Base-by-base conservation (phyloP, 2,113 vertebrate genomes). In the Channa argus region DNA sequence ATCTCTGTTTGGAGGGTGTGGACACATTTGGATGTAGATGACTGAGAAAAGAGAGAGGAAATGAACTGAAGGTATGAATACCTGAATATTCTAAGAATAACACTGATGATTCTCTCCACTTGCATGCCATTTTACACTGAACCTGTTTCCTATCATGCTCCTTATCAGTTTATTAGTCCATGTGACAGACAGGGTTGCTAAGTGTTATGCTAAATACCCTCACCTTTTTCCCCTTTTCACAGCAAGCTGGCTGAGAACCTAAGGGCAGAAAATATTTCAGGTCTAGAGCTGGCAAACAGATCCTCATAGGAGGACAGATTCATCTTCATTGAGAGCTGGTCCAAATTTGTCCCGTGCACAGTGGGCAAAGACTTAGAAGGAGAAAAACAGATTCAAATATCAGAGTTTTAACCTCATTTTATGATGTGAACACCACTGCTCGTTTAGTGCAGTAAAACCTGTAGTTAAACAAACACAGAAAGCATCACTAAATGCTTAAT, bases 91-190 rank as follows among this genome's bases (percentile, higher is more conserved):
- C 8, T 7, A 33, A 55, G 67, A 74, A 72, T 49, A 51, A 77
- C 53, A 65, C 76, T 67, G 55, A 51, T 2, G 13, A 10, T 43
- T 53, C 11, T 63, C 66, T 36, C 58, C 10, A 34, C 39, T 10
- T 4, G 36, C 38, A 51, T 38, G 5, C n/a, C 37, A 44, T 64
- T 47, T 41, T 15, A 79, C 37, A 63, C 34, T 46, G 53, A 84
- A 89, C 84, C 70, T 56, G 83, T 86, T 89, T 79, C 33, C 44
- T 77, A 46, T 80, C 77, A 14, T 8, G 6, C 37, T 83, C 62
- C 38, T 43, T 59, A 86, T 87, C 84, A 79, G 51, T 34, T 76
- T 43, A 85, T 77, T 71, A 34, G 10, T 3, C 13, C 54, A 34
- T 39, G 49, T 83, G 78, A 81, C 68, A 43, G 73, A 47, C 41